Conservation (phyloP, 2,113 vertebrate genomes). For the Mirounga angustirostris region DNA sequence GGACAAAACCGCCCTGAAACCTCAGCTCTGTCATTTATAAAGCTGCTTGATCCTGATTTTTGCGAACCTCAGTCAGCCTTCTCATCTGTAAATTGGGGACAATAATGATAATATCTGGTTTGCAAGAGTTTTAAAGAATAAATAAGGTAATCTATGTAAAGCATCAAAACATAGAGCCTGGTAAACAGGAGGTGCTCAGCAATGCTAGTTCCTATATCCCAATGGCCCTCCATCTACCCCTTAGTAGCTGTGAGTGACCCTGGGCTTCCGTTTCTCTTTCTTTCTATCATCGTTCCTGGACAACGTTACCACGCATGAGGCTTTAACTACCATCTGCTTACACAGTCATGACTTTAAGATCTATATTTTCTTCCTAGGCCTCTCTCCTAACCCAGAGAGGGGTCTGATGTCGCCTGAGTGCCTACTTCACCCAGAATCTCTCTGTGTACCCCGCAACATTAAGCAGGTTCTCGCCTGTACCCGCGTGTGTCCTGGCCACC, state of each 20-base stretch:
- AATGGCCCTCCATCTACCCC: neutral
- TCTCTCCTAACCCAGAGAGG: neutral
- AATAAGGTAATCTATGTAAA: neutral
- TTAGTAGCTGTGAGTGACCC: neutral
- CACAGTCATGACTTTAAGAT: neutral
- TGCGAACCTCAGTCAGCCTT: neutral
- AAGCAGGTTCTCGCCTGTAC: neutral
- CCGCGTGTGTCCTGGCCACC: neutral
- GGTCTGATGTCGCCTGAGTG: neutral
- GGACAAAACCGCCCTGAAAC: neutral
- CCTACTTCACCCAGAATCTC: neutral
- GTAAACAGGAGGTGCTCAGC: neutral
- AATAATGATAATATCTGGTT: neutral
- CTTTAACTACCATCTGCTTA: neutral
- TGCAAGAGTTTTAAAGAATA: neutral
- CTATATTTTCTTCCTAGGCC: neutral
- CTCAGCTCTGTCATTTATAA: neutral
- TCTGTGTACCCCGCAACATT: neutral
- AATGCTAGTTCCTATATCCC: neutral
- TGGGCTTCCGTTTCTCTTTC: neutral
- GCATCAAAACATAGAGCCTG: neutral
- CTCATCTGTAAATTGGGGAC: neutral
- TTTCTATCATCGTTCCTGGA: neutral
- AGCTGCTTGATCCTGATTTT: neutral
- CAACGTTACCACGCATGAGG: neutral